Evolutionary conservation across 1,140 invertebrate species (phyloP), one percentile per base, ranked within the genome.

Genomic region (Trichonephila inaurata): DNA sequence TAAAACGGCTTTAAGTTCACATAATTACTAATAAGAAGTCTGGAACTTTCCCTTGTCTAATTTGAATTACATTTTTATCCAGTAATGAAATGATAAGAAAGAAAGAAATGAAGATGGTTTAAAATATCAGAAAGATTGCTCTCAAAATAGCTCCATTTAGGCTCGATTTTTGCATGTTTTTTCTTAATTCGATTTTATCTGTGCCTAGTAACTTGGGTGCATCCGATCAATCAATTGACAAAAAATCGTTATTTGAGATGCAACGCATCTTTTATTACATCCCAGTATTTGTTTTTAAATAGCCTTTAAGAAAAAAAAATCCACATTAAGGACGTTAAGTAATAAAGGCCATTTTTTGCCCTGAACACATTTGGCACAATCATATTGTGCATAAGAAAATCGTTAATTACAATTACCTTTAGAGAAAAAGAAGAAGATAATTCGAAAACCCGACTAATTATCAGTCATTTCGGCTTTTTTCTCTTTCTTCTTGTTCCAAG

Each of bases 371-470:
- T 92, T 21, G 60, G 19, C 33, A 33, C 91, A 87, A 87, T 92
- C 82, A 92, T 86, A 92, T 87, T 92, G 66, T 72, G 64, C 82
- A 87, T 87, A 92, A 40, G 61, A 87, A 87, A 87, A 72, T 92
- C 64, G 91, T 92, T 92, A 92, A 92, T 92, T 92, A 87, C 83
- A 92, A 92, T 92, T 92, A 92, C 91, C 61, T 87, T 92, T 24
- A 60, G 28, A 69, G 51, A 72, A 87, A 40, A 87, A 92, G 81
- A 92, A 61, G 44, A 82, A 85, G 85, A 92, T 85, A 85, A 85
- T 85, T 83, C 77, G 33, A 82, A 83, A 40, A 92, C 61, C 51
- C 60, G 21, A 51, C 90, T 91, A 40, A 92, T 92, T 92, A 85
- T 81, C 62, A 85, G 81, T n/a, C 81, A 83, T 92, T 92, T 21